Conservation (phyloP, 2,113 vertebrate genomes). For the Ibidorhyncha struthersii region DNA sequence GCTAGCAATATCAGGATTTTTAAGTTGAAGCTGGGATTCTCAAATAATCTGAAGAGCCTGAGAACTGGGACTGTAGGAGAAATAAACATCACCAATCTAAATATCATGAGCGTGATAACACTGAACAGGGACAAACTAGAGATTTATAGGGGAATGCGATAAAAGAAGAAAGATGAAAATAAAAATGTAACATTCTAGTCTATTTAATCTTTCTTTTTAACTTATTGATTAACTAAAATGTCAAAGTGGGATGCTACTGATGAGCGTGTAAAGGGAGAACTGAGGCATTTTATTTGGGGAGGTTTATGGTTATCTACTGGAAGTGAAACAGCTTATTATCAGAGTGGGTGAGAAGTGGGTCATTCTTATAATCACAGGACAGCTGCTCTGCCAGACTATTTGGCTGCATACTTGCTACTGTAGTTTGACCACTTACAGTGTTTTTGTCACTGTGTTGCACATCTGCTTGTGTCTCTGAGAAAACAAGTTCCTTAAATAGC, state of each 20-base stretch:
- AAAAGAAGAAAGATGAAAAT: background rate
- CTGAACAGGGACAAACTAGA: background rate
- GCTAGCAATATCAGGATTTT: constrained; percentile 31
- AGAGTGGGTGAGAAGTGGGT: background rate
- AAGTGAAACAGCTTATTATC: background rate
- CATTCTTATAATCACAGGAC: background rate
- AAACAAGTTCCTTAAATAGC: background rate
- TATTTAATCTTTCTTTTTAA: background rate
- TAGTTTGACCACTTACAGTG: background rate
- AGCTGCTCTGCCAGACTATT: background rate
- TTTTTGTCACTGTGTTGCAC: background rate
- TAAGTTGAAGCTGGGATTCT: constrained; percentile 45
- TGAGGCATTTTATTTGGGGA: background rate
- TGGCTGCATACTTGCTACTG: background rate
- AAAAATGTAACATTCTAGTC: background rate
- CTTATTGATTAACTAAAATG: background rate
- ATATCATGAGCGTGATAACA: background rate
- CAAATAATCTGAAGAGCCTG: constrained; percentile 34
- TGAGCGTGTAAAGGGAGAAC: background rate
- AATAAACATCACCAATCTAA: constrained; percentile 42
- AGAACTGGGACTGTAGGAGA: background rate
- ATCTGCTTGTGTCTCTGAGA: background rate
- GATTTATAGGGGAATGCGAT: background rate
- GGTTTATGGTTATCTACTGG: background rate
- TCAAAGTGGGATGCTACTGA: background rate